These are phyloP conservation scores for Takifugu flavidus DNA, from an alignment of 2,113 vertebrate genomes.

Conservation along the genomic window DNA sequence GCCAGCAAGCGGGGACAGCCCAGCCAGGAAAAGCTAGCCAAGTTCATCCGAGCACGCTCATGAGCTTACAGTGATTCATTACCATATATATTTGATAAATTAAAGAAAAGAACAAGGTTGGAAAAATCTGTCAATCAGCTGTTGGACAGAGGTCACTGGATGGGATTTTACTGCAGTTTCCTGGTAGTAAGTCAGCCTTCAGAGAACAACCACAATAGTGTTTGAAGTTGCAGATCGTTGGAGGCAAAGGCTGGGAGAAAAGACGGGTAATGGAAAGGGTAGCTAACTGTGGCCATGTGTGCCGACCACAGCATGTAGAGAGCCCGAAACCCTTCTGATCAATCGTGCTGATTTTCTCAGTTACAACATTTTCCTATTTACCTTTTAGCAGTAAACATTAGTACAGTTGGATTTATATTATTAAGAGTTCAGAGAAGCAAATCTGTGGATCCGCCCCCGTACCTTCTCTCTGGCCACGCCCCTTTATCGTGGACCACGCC, in stretches of 20 bases:
- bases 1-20: conserved; percentile 11
- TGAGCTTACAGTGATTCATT: conserved; percentile 10
- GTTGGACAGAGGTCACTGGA: conserved; percentile 37
- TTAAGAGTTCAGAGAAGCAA: no score
- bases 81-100: conserved; percentile 14
- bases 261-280: conserved; percentile 55
- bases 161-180: conserved; percentile 53
- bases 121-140: conserved; percentile 18
- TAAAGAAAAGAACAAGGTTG: neutral
- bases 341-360: neutral
- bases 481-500: no score
- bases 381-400: neutral
- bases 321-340: no score
- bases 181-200: conserved; percentile 45
- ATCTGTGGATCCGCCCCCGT: no score
- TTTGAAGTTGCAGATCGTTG: conserved; percentile 46
- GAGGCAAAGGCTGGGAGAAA: conserved; percentile 27
- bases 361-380: neutral
- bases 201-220: conserved; percentile 45
- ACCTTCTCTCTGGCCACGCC: no score
- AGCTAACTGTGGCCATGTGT: conserved; percentile 26
- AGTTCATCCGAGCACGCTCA: conserved; percentile 11
- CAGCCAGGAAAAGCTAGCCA: conserved; percentile 6
- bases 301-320: neutral
- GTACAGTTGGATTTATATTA: no score